Percentiles rank a stretch among this genome's conserved stretches.
phyloP scores from a whole-genome alignment of 2,888 invertebrate species.

The Sinelater perroti region DNA sequence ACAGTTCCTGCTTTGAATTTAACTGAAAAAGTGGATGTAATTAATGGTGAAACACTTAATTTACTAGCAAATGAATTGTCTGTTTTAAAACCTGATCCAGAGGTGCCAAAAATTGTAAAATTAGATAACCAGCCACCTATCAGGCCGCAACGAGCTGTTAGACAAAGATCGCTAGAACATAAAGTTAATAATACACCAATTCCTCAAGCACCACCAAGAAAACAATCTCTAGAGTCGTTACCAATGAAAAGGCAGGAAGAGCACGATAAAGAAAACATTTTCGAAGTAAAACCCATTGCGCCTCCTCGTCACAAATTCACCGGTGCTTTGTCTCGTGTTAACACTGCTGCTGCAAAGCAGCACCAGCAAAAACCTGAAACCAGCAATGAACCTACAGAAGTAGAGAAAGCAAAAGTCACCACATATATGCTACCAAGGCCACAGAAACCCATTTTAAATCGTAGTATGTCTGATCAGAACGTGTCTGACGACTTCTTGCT shows the following conservation, averaged over 20 bases:
- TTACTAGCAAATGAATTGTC: no score
- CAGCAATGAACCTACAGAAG: background rate
- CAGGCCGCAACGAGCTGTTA: conserved; percentile 46
- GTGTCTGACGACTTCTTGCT: conserved; percentile 9
- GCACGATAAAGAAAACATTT: conserved; percentile 22
- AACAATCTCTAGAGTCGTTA: conserved; percentile 38
- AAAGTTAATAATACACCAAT: conserved; percentile 8
- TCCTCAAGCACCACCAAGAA: conserved; percentile 30
- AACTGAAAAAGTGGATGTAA: no score
- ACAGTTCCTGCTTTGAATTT: no score
- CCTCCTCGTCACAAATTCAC: conserved; percentile 38
- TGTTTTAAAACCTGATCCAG: no score
- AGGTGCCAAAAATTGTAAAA: background rate
- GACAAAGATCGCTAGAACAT: conserved; percentile 53
- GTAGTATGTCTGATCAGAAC: conserved; percentile 26
- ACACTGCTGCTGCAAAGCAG: conserved; percentile 2
- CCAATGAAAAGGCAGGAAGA: conserved; percentile 38
- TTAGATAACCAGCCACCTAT: background rate
- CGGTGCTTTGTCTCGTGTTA: background rate
- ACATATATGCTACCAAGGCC: conserved; percentile 44
- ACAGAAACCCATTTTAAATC: conserved; percentile 26
- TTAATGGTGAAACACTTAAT: no score
- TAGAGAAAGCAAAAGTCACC: conserved; percentile 46
- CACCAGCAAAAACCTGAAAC: conserved; percentile 1
- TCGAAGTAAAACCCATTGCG: conserved; percentile 25